Conservation (phyloP, 92 coral and sea anemone genomes). For the Phenganax stokvisi region DNA sequence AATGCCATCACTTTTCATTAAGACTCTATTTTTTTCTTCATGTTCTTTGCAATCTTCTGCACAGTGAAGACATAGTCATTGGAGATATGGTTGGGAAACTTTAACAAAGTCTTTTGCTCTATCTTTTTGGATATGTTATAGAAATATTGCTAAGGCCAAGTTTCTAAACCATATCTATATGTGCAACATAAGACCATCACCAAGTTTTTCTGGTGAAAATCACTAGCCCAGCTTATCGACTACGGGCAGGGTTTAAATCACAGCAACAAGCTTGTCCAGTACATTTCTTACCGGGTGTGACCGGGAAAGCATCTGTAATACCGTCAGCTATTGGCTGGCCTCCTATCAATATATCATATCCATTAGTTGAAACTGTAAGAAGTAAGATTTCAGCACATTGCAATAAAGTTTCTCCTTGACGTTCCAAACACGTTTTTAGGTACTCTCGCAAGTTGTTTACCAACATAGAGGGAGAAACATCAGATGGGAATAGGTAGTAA, state of each 20-base stretch:
- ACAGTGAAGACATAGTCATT: no score
- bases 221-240: background rate
- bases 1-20: no score
- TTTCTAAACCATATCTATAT: no score
- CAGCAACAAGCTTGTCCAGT: constrained; percentile 20
- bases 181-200: no score
- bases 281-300: background rate
- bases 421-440: constrained; percentile 5
- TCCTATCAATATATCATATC: constrained; percentile 26
- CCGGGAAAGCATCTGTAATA: constrained; percentile 28
- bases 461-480: constrained; percentile 22
- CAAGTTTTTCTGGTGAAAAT: no score
- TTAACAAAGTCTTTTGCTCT: no score
- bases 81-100: no score
- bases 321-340: constrained; percentile 7
- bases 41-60: no score
- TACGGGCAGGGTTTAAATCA: constrained; percentile 6
- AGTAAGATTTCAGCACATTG: background rate
- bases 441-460: constrained; percentile 26
- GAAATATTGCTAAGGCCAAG: no score
- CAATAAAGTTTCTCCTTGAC: background rate
- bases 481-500: constrained; percentile 28
- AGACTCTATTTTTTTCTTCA: no score
- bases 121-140: no score
- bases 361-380: constrained; percentile 7